These are phyloP conservation scores for Harpagoxenus sublaevis DNA, from an alignment of 2,888 invertebrate genomes.

Conservation along the genomic window DNA sequence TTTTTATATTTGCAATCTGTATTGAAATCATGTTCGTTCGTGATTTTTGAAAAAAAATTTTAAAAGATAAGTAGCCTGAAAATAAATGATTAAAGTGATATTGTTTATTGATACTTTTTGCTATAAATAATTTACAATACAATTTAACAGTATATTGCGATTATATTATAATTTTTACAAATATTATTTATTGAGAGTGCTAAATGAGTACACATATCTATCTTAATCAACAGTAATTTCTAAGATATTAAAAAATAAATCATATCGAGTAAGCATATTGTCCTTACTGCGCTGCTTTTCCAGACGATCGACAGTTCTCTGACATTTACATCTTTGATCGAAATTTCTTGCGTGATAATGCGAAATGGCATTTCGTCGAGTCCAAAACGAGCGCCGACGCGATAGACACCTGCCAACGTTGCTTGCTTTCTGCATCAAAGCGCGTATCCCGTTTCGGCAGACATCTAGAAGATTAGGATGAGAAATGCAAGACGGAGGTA, in stretches of 20 bases:
- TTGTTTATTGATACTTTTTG: not conserved
- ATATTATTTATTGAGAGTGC: not conserved
- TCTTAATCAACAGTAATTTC: not conserved
- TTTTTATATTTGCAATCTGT: not conserved
- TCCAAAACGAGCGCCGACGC: constrained; percentile 4
- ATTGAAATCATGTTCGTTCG: not conserved
- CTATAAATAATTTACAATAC: not conserved
- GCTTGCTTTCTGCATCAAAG: constrained; percentile 20
- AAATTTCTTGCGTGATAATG: constrained; percentile 6
- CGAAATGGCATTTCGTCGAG: not conserved
- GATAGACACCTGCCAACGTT: constrained; percentile 23
- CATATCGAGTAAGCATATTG: not conserved
- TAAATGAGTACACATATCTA: not conserved
- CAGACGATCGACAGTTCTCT: not conserved
- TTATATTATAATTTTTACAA: not conserved
- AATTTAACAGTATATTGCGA: not conserved
- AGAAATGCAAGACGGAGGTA: constrained; percentile 11
- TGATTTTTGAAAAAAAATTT: not conserved
- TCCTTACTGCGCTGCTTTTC: not conserved
- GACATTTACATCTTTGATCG: not conserved
- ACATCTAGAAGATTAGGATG: not conserved
- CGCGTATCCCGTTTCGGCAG: constrained; percentile 34
- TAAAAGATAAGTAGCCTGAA: not conserved
- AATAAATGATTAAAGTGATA: not conserved
- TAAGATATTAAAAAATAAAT: constrained; percentile 1